A percentile compares a stretch with the other conserved stretches of the same genome.
phyloP scores from a whole-genome alignment of 2,797 vertebrate genomes.

The Dallia pectoralis region DNA sequence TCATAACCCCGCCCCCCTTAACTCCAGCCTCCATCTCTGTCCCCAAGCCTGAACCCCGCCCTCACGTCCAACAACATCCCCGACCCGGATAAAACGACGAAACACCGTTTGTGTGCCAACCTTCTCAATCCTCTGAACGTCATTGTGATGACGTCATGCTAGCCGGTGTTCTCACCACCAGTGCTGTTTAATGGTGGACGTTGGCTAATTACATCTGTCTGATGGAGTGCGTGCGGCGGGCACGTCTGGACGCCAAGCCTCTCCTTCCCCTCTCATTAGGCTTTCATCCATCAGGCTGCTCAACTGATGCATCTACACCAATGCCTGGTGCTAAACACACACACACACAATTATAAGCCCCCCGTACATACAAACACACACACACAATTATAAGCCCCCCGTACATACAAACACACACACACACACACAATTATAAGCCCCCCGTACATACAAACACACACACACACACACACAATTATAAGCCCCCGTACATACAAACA shows the following conservation, averaged over 20 bases:
- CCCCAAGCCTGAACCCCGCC: slow-evolving; percentile 9
- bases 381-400: no score
- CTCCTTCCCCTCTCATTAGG: slow-evolving; percentile 93
- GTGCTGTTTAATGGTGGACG: slow-evolving; percentile 92
- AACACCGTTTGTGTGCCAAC: no score
- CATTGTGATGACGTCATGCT: slow-evolving; percentile 76
- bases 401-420: slow-evolving; percentile 16
- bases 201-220: slow-evolving; percentile 95
- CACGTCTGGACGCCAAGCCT: slow-evolving; percentile 87
- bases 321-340: slow-evolving; percentile 11
- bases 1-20: slow-evolving; percentile 58
- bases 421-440: no score
- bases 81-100: neutral
- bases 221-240: slow-evolving; percentile 96
- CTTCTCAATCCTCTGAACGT: no score
- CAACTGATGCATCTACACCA: slow-evolving; percentile 79
- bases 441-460: neutral
- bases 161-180: slow-evolving; percentile 88
- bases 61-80: neutral
- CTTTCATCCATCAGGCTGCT: slow-evolving; percentile 92
- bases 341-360: slow-evolving; percentile 14
- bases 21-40: slow-evolving; percentile 35
- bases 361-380: slow-evolving; percentile 9
- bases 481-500: neutral
- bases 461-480: neutral